Evolutionary conservation across 2,113 vertebrate genomes (phyloP), one percentile per base, ranked within the genome.

Genomic region (Channa maculata): DNA sequence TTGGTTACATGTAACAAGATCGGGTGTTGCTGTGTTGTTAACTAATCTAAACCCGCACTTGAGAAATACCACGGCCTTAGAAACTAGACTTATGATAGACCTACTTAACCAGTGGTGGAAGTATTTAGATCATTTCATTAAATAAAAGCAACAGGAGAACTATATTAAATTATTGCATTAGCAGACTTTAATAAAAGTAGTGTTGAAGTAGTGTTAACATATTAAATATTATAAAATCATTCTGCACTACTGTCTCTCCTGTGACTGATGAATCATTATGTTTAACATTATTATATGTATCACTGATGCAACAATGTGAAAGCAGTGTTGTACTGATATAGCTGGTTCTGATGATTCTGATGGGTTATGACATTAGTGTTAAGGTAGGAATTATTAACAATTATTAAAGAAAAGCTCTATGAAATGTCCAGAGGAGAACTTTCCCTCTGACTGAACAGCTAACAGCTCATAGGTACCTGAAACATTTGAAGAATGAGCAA

Each of bases 1-100:
- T 89, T 12, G 52, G 33, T 91, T 84, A 71, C 86, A 69, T 65
- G 77, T 74, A 75, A 91, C 80, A 75, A 8, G 82, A 91, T 80
- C 77, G 81, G 79, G 80, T 90, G 90, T 88, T 41, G 51, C 65
- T 4, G 73, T 33, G 38, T 43, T 45, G 65, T 65, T 80, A 72
- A 67, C 62, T 46, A 57, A 76, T 80, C 77, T 61, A 41, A 74
- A 79, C 36, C 39, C 48, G 36, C 52, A 69, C 51, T 67, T 3
- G 48, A 61, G 34, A 8, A 11, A 5, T 4, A 34, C 3, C 9
- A 24, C 15, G 7, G 44, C 36, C 33, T 3, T 24, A 33, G 34
- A 49, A 64, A 75, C 7, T n/a, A n/a, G 3, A 24, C 3, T 8
- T 14, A 3, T 49, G 43, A 37, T 33, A 57, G 13, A 15, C 37